These are phyloP conservation scores for Dicentrarchus labrax DNA, from an alignment of 2,113 vertebrate species.

Conservation along the genomic window DNA sequence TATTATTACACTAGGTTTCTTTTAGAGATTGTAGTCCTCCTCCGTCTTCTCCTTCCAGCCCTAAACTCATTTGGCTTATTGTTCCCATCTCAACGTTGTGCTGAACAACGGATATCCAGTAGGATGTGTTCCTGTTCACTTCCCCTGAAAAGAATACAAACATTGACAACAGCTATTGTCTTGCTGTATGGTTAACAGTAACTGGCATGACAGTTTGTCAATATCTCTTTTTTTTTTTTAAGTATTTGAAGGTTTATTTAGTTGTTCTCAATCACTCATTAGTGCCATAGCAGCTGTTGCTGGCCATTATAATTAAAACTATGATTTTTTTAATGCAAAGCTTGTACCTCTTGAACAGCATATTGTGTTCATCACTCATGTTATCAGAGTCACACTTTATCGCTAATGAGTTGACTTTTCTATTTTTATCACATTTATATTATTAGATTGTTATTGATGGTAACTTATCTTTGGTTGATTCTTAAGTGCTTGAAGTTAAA, in stretches of 20 bases:
- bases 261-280: slow-evolving; percentile 24
- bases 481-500: background rate
- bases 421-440: background rate
- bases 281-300: slow-evolving; percentile 16
- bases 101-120: slow-evolving; percentile 81
- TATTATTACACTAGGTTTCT: slow-evolving; percentile 19
- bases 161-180: slow-evolving; percentile 73
- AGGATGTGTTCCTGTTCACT: slow-evolving; percentile 72
- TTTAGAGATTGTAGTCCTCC: slow-evolving; percentile 19
- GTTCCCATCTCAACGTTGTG: slow-evolving; percentile 57
- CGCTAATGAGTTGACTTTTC: background rate
- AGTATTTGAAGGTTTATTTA: slow-evolving; percentile 39
- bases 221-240: slow-evolving; percentile 52
- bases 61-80: slow-evolving; percentile 53
- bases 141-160: slow-evolving; percentile 66
- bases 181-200: slow-evolving; percentile 51
- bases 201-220: slow-evolving; percentile 59
- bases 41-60: slow-evolving; percentile 27
- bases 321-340: background rate
- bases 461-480: background rate
- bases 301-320: background rate
- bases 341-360: background rate
- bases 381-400: background rate
- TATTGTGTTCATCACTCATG: too few relatives aligned
- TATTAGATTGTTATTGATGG: background rate